Evolutionary conservation across 2,797 vertebrate species (phyloP), one percentile per base, ranked within the genome.

Genomic region (Pachyuromys duprasi): DNA sequence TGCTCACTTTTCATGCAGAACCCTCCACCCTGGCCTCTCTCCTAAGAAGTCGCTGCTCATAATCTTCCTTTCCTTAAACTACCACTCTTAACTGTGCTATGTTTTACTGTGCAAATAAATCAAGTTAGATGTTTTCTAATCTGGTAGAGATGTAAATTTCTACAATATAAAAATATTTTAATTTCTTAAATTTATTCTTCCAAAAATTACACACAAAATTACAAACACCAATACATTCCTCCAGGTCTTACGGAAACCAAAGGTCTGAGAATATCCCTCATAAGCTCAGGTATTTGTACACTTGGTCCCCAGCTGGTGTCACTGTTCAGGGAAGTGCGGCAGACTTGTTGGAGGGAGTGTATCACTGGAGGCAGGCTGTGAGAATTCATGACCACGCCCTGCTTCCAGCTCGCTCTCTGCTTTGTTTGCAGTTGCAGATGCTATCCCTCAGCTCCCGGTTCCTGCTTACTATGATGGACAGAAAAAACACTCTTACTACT

Each of bases 141-240:
- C 31, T 76, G 70, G 55, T 9, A 65, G 42, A 82, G 76, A 53
- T 92, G 8, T 22, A 80, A 11, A 81, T 86, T 78, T 86, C 63
- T 20, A 70, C n/a, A 60, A 74, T 42, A 78, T 0, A 83, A 22
- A 90, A 86, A 49, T 8, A 49, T 79, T 53, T 53, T 22, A 67
- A 80, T 28, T 88, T 76, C 62, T 72, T 89, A 62, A 76, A 76
- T 86, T 62, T 11, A 81, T 69, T 89, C 49, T 92, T 60, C n/a
- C 22, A 53, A 92, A 67, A 81, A n/a, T 89, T 63, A 91, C 53
- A 62, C 1, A 79, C 20, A 89, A 95, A 93, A 65, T 31, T 18
- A 72, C 6, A 84, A 42, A 75, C 45, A 89, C 60, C 39, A 69
- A 45, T 0, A 84, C 60, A 84, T 49, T 84, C 36, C 72, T 81